A percentile compares a stretch with the other conserved stretches of the same genome.
Conservation (phyloP, 1,140 invertebrate species). For the Heliothis subflexa region DNA sequence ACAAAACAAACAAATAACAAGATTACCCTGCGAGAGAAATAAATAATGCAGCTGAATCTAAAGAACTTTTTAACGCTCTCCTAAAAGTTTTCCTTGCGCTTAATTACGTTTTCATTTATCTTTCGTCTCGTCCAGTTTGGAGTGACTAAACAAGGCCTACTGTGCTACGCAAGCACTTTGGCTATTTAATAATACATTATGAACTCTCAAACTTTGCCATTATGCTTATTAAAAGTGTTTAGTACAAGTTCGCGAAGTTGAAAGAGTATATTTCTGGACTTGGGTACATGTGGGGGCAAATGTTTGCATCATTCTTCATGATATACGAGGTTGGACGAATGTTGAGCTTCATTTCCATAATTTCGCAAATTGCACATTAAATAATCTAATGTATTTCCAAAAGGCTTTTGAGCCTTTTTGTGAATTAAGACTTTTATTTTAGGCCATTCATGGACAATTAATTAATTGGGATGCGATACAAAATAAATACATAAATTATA, state of each 20-base stretch:
- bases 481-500: too few relatives aligned
- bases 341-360: too few relatives aligned
- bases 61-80: constrained; percentile 75
- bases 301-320: too few relatives aligned
- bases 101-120: constrained; percentile 83
- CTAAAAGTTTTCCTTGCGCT: constrained; percentile 76
- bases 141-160: constrained; percentile 48
- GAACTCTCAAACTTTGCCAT: constrained; percentile 10
- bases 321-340: too few relatives aligned
- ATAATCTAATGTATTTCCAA: too few relatives aligned
- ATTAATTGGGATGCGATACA: too few relatives aligned
- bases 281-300: too few relatives aligned
- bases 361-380: too few relatives aligned
- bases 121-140: constrained; percentile 63
- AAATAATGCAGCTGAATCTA: constrained; percentile 70
- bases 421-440: too few relatives aligned
- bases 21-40: constrained; percentile 64
- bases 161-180: constrained; percentile 8
- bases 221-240: not conserved
- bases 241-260: not conserved
- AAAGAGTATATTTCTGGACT: not conserved
- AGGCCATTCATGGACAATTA: too few relatives aligned
- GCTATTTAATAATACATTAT: constrained; percentile 29
- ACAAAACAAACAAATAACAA: constrained; percentile 66
- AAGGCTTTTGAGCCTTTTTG: too few relatives aligned